Evolutionary conservation across 2,797 vertebrate species (phyloP).

Genomic region (Alcedo atthis): DNA sequence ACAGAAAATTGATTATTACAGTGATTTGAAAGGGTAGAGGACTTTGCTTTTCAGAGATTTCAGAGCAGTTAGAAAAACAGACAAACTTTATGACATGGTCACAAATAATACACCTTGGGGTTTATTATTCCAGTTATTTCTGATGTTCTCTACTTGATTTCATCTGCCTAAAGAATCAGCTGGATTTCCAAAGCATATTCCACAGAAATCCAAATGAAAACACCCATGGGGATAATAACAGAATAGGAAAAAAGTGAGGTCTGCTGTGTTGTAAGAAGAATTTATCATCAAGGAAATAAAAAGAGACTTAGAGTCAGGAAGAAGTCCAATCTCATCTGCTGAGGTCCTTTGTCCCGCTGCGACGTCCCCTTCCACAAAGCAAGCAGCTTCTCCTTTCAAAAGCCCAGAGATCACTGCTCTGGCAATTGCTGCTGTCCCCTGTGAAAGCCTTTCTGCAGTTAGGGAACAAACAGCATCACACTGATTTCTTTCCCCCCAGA

Average conservation of each 20-base stretch:
- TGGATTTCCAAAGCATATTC: neutral
- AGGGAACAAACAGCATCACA: slow-evolving; percentile 37
- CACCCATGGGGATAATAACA: neutral
- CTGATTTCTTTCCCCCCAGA: neutral
- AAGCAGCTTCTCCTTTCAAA: neutral
- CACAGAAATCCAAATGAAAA: neutral
- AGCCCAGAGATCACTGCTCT: neutral
- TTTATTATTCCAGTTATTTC: neutral
- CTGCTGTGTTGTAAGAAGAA: neutral
- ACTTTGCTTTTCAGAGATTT: neutral
- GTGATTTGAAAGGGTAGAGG: neutral
- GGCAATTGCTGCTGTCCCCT: neutral
- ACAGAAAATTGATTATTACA: neutral
- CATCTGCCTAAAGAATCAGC: neutral
- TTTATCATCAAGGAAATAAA: neutral
- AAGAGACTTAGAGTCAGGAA: neutral
- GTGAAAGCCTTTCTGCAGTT: slow-evolving; percentile 11
- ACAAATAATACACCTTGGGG: neutral
- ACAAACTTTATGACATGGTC: neutral
- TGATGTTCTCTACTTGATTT: neutral
- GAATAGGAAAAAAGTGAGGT: neutral
- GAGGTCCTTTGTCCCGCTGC: neutral
- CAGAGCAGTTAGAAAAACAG: neutral
- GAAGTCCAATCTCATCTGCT: neutral
- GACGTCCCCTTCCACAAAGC: neutral